Percentiles rank a stretch among this genome's conserved stretches.
These are phyloP conservation scores for Sycon ciliatum DNA, from an alignment of 37 sponge, comb jelly and placozoan species.

Conservation along the genomic window DNA sequence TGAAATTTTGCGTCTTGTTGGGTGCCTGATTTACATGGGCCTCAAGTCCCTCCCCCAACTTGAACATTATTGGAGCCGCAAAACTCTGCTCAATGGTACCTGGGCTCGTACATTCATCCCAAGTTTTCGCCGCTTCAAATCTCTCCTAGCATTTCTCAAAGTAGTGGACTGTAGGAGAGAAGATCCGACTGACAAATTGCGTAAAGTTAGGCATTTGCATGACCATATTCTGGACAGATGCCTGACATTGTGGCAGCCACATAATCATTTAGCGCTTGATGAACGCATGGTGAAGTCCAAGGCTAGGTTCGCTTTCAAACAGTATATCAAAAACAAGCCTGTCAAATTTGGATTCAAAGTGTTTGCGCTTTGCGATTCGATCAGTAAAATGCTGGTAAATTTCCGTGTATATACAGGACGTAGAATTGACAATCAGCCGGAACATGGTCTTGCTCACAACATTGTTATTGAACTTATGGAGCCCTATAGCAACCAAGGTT, in stretches of 20 bases:
- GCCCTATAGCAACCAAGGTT: conserved; percentile 30
- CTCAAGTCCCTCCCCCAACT: background rate
- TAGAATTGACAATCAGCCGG: background rate
- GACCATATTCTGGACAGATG: background rate
- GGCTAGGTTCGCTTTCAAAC: conserved; percentile 13
- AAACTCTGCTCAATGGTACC: background rate
- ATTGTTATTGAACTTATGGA: conserved; percentile 22
- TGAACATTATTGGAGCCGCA: background rate
- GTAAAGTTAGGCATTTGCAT: background rate
- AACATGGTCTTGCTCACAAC: conserved; percentile 27
- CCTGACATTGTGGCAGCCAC: background rate
- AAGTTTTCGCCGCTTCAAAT: background rate
- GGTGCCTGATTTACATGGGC: background rate
- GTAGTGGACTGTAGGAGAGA: background rate
- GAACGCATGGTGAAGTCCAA: conserved; percentile 16
- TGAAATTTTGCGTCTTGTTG: conserved; percentile 9
- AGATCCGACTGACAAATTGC: background rate
- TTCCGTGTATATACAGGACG: conserved; percentile 12
- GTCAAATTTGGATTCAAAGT: conserved; percentile 46
- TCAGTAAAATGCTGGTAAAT: conserved; percentile 19
- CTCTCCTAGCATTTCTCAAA: background rate
- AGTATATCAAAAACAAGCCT: conserved; percentile 44
- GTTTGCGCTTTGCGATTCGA: conserved; percentile 17
- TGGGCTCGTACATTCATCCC: background rate
- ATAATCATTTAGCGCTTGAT: background rate